Evolutionary conservation across 1,140 invertebrate genomes (phyloP), one percentile per base, ranked within the genome.

Genomic region (Chelonus insularis): DNA sequence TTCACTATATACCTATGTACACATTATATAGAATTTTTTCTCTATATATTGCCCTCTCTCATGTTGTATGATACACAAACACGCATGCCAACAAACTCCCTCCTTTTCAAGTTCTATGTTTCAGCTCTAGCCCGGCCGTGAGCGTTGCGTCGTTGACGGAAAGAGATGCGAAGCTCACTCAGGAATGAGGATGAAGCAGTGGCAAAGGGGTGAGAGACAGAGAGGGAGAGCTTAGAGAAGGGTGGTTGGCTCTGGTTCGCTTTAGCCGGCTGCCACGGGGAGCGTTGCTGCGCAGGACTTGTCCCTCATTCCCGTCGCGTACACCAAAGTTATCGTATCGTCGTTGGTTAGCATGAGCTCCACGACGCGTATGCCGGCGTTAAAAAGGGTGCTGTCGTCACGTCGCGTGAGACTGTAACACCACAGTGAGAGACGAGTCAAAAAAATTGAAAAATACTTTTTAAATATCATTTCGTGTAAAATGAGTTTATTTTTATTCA

Each of bases 221-320:
- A 45, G 21, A 50, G 18, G 51, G 41, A 25, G 25, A 39, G 55
- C 37, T 54, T 45, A n/a, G 8, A 50, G 52, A 45, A 34, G 34
- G 57, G 62, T 62, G 62, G 65, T 63, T 71, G 3, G 25, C 41
- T 29, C 16, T 18, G n/a, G 39, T 36, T 52, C 36, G 50, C 68
- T 72, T 72, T 67, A 50, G 61, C 65, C 56, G 66, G 66, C 56
- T 60, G 68, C 73, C 72, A 67, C 68, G 60, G 55, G 72, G 69
- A 50, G 73, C 72, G 72, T 70, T 75, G 73, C 57, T 69, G 76
- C 73, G 73, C 73, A 78, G 69, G 72, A 76, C 70, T 68, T 68
- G 71, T 60, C 61, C 66, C 72, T 63, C 71, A 78, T 75, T 77
- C 74, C 72, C 69, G 72, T 68, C 65, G 67, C 63, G 72, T 70